Evolutionary conservation across 1,140 invertebrate genomes (phyloP).

Genomic region (Drosophila bipectinata): DNA sequence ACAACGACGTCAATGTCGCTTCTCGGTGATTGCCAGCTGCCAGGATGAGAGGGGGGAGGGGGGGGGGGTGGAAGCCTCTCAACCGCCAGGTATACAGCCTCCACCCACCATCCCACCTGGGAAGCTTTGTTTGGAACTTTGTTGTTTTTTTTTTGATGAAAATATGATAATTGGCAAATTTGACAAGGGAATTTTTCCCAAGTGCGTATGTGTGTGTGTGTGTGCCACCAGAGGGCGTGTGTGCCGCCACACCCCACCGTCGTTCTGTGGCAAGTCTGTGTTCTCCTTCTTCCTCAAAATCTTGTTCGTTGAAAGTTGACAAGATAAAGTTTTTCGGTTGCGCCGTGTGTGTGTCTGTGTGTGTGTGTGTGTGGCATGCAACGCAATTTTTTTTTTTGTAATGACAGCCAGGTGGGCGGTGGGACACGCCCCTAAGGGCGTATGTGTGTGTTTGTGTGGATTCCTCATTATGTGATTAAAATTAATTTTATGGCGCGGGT

Average conservation of each 20-base stretch:
- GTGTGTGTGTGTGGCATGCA: conserved; percentile 63
- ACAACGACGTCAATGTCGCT: conserved; percentile 53
- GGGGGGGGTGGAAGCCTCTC: not conserved
- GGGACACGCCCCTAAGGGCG: not conserved
- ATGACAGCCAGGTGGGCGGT: conserved; percentile 68
- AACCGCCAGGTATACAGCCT: conserved; percentile 32
- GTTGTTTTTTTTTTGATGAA: conserved; percentile 82
- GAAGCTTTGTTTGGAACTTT: conserved; percentile 60
- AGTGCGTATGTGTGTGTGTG: conserved; percentile 56
- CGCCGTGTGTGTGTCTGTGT: not conserved
- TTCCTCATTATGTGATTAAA: conserved; percentile 81
- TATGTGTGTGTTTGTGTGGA: conserved; percentile 38
- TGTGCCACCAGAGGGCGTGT: conserved; percentile 2
- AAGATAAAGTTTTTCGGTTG: conserved; percentile 75
- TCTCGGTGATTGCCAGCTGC: conserved; percentile 53
- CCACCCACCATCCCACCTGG: not conserved
- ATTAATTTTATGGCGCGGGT: conserved; percentile 80
- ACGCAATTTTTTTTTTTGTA: conserved; percentile 74
- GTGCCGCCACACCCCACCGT: not conserved
- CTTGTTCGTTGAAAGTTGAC: conserved; percentile 64
- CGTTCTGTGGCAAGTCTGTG: no score
- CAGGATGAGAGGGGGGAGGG: conserved; percentile 5
- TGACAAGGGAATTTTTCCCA: conserved; percentile 84
- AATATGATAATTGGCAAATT: conserved; percentile 84
- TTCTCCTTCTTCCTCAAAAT: not conserved